These are phyloP conservation scores for Polyploca ridens DNA, from an alignment of 2,888 invertebrate species.

Conservation along the genomic window DNA sequence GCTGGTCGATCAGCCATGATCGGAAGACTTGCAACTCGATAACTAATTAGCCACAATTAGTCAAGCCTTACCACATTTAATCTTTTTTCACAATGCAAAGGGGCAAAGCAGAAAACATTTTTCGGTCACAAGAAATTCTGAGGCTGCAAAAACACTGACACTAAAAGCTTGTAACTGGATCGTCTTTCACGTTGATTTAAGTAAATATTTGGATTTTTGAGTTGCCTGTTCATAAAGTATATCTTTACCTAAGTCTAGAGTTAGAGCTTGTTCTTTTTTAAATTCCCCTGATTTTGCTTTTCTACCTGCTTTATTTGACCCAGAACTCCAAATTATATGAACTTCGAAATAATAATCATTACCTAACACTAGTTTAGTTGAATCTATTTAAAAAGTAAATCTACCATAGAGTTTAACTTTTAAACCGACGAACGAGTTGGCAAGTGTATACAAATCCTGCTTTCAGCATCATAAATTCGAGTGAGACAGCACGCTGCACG, in stretches of 20 bases:
- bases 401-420: background rate
- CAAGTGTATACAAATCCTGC: background rate
- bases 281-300: no score
- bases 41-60: slow-evolving; percentile 61
- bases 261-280: no score
- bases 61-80: slow-evolving; percentile 47
- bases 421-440: background rate
- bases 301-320: no score
- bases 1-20: slow-evolving; percentile 51
- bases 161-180: background rate
- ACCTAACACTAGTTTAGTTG: no score
- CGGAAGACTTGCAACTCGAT: slow-evolving; percentile 50
- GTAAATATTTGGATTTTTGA: background rate
- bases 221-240: background rate
- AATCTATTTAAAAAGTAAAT: no score
- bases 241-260: no score
- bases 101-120: background rate
- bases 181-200: background rate
- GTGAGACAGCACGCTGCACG: background rate
- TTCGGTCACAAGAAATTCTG: background rate
- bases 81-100: slow-evolving; percentile 19
- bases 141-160: background rate
- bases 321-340: no score
- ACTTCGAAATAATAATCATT: no score
- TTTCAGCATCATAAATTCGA: background rate